phyloP scores from a whole-genome alignment of 2,888 invertebrate genomes.

The Dicyrtomina minuta region DNA sequence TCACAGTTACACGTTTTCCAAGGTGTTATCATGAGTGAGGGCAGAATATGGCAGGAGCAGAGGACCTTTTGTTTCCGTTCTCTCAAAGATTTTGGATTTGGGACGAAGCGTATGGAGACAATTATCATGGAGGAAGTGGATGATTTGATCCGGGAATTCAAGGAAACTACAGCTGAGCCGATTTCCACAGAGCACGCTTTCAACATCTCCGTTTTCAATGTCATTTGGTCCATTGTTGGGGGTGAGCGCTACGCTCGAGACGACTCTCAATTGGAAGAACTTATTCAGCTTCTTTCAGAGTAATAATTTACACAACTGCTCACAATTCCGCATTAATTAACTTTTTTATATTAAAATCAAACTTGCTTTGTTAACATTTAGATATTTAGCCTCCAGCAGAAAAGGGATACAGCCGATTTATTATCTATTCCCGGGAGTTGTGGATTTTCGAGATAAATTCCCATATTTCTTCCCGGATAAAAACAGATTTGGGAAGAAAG shows the following conservation, averaged over 20 bases:
- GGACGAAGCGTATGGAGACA: background rate
- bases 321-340: background rate
- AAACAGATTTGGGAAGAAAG: background rate
- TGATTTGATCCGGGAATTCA: background rate
- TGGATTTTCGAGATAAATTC: background rate
- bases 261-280: background rate
- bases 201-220: background rate
- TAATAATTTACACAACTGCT: background rate
- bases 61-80: no score
- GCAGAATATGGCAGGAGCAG: no score
- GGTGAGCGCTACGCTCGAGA: background rate
- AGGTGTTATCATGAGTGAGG: no score
- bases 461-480: background rate
- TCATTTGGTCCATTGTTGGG: constrained; percentile 6
- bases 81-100: background rate
- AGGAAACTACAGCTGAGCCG: background rate
- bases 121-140: background rate
- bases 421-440: background rate
- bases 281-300: background rate
- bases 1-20: no score
- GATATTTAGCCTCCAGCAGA: background rate
- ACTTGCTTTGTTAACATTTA: background rate
- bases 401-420: background rate
- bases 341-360: background rate
- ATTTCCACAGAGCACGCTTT: background rate